Evolutionary conservation across 2,888 invertebrate species (phyloP).

Genomic region (Hydrotaea cyrtoneurina): DNA sequence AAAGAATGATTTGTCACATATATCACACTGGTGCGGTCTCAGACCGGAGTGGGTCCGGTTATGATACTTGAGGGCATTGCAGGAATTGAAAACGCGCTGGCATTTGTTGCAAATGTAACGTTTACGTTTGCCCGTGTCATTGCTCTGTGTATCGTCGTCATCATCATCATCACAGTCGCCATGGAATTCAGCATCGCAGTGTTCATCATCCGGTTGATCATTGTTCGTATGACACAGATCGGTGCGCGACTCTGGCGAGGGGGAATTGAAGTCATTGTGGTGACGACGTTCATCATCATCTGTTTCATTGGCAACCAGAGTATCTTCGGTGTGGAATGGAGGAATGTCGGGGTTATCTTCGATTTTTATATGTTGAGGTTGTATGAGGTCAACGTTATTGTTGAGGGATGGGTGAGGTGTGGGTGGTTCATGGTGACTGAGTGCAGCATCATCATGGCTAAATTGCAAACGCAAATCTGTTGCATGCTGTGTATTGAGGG

Average conservation of each 20-base stretch:
- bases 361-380: conserved; percentile 56
- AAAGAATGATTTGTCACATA: conserved; percentile 92
- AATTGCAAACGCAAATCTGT: conserved; percentile 8
- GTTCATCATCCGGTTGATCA: conserved; percentile 42
- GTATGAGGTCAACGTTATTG: conserved; percentile 41
- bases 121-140: conserved; percentile 56
- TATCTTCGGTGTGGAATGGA: conserved; percentile 53
- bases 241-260: conserved; percentile 8
- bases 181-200: conserved; percentile 32
- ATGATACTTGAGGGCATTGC: conserved; percentile 92
- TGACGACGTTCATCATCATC: conserved; percentile 41
- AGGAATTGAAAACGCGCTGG: conserved; percentile 88
- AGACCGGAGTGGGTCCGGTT: conserved; percentile 89
- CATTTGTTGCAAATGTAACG: conserved; percentile 81
- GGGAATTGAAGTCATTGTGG: conserved; percentile 8
- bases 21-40: conserved; percentile 88
- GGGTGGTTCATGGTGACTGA: not conserved
- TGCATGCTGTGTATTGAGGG: not conserved
- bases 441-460: not conserved
- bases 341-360: conserved; percentile 35
- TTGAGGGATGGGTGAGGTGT: conserved; percentile 65
- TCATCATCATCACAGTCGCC: conserved; percentile 28
- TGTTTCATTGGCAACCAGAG: conserved; percentile 53
- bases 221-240: conserved; percentile 1
- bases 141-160: conserved; percentile 25